Base-by-base conservation (phyloP, 2,888 invertebrate genomes). In the Acrobasis consociella region DNA sequence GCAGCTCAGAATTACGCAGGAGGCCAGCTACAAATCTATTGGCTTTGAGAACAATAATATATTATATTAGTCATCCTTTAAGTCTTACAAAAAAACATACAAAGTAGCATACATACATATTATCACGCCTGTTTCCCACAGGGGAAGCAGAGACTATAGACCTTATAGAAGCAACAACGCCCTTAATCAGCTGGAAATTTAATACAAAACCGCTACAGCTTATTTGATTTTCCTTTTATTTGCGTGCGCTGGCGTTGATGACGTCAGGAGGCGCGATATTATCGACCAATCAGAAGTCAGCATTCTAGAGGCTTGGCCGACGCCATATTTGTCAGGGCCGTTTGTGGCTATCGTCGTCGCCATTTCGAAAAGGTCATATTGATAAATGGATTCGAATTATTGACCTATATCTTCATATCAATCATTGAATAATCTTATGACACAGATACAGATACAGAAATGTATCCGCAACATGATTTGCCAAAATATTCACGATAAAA, bases 241-340 rank as follows among this genome's bases (percentile, higher is more conserved):
- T 71, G 71, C 73, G 69, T 82, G 85, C 82, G 84, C 80, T 64
- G 66, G 83, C 75, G 81, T 76, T 38, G 62, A 64, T 86, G 83
- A 87, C 86, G 87, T 87, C 83, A 88, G 73, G 81, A 88, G 89
- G 89, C 87, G 72, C 83, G 89, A 65, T 77, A 65, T 62, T 63
- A 42, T 74, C 73, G 64, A 60, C 90, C 88, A 90, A 90, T 90
- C 82, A 76, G 73, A 62, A 70, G 9, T 61, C 65, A 31, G 64
- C 42, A 72, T 79, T 77, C 68, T 67, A 85, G 88, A 81, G 91
- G 91, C 90, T 87, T 77, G 91, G 67, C 81, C 58, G 58, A 65
- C 61, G 60, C 62, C 62, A 62, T 62, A 70, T 73, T 78, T 78
- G 78, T 83, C 82, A 89, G 84, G 87, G 86, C 85, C 80, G 82